Evolutionary conservation across 2,888 invertebrate genomes (phyloP).

Genomic region (Melinaea marsaeus): DNA sequence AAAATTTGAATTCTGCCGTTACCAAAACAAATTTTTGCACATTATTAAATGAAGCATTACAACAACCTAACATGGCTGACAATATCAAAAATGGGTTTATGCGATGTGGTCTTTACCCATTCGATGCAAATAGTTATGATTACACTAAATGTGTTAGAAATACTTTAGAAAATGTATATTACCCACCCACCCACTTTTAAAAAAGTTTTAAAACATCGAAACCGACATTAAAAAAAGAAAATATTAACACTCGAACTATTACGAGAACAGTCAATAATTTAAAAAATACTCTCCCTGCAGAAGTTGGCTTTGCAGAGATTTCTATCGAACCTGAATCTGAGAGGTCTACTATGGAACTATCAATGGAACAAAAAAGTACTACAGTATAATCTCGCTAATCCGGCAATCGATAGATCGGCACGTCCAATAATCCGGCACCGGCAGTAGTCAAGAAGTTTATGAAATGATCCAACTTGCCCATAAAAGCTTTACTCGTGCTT

Average conservation of each 20-base stretch:
- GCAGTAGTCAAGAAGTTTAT: conserved; percentile 36
- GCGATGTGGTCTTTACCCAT: conserved; percentile 34
- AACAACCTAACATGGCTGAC: conserved; percentile 11
- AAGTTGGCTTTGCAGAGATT: conserved; percentile 16
- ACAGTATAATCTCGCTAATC: too few species aligned
- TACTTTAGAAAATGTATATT: conserved; percentile 25
- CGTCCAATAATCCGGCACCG: too few species aligned
- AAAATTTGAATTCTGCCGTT: conserved; percentile 9
- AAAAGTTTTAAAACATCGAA: conserved; percentile 3
- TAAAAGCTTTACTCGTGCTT: conserved; percentile 39
- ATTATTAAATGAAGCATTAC: not conserved
- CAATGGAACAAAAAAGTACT: too few species aligned
- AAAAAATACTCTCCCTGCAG: conserved; percentile 26
- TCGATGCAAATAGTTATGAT: conserved; percentile 31
- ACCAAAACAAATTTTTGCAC: conserved; percentile 7
- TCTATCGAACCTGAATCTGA: conserved; percentile 22
- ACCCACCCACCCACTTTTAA: conserved; percentile 17
- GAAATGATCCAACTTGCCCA: conserved; percentile 36
- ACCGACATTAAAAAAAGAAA: conserved; percentile 25
- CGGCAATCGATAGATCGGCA: too few species aligned
- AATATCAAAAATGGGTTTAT: conserved; percentile 33
- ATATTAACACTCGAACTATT: conserved; percentile 27
- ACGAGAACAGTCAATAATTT: conserved; percentile 27
- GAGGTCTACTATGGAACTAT: conserved; percentile 8
- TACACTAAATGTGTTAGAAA: conserved; percentile 23